These are phyloP conservation scores for Pterobdella sp. DNA, from an alignment of 2,888 invertebrate species.

Conservation along the genomic window DNA sequence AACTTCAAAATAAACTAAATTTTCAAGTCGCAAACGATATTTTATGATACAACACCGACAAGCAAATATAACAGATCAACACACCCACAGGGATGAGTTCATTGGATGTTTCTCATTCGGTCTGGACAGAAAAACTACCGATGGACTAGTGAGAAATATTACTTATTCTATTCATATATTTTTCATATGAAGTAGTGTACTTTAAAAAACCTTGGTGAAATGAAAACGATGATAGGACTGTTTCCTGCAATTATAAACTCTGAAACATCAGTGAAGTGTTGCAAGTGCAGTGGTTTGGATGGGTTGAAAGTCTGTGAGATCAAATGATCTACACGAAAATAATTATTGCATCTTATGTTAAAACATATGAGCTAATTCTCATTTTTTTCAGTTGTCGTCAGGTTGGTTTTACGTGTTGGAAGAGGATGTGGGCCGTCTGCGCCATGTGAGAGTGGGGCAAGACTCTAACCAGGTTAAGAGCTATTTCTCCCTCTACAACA, in stretches of 20 bases:
- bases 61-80: not conserved
- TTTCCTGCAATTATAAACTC: too few species aligned
- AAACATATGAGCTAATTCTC: not conserved
- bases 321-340: too few species aligned
- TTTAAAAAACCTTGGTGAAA: too few species aligned
- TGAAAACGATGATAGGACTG: too few species aligned
- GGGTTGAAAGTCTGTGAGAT: too few species aligned
- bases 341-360: too few species aligned
- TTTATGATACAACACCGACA: too few species aligned
- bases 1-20: not conserved
- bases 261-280: too few species aligned
- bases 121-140: not conserved
- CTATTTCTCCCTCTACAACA: slow-evolving; percentile 13
- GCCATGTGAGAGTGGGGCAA: slow-evolving; percentile 20
- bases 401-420: slow-evolving; percentile 24
- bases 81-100: not conserved
- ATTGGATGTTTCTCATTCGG: slow-evolving; percentile 15
- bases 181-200: too few species aligned
- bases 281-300: too few species aligned
- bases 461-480: not conserved
- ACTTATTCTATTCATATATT: too few species aligned
- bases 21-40: not conserved
- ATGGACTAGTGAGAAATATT: not conserved
- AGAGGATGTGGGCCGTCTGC: slow-evolving; percentile 11
- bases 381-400: slow-evolving; percentile 9